Evolutionary conservation across 2,888 invertebrate species (phyloP), one percentile per base, ranked within the genome.

Genomic region (Plusia festucae): DNA sequence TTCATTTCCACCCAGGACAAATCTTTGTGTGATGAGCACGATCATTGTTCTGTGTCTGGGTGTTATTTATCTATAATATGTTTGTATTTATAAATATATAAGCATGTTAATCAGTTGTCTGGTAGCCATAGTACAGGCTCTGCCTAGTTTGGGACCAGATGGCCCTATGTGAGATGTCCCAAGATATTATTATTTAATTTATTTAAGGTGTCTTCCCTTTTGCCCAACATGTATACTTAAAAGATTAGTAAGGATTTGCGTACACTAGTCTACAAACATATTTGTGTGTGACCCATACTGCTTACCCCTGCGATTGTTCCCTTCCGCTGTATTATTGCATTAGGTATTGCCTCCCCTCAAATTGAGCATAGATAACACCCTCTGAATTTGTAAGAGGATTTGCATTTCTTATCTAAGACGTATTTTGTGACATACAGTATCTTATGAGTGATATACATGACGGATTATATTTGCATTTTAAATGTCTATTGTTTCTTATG

Each of bases 321-420:
- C 88, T 88, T 89, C 88, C 88, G 84, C 70, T 49, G 69, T 76
- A 62, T 85, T 87, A 86, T 87, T 88, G 85, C 86, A 82, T 87
- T 85, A 85, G 74, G 60, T 62, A 76, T 71, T 65, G n/a, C 73
- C 79, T 71, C 81, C 87, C 81, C 84, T 86, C 84, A 88, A 88
- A 88, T 88, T 85, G 88, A 72, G 82, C 85, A 84, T 79, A 83
- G 86, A 85, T 86, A 87, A 84, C 84, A 68, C 82, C 84, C 82
- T 75, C 63, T 82, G 82, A 84, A 85, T 88, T 85, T 84, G 84
- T 84, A 80, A 82, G 83, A 76, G 83, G 86, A 84, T 87, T 88
- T 86, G 83, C 85, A 86, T 89, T 88, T 82, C 87, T 88, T 85
- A 88, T 85, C 85, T 79, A 16, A 65, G 73, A 78, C 78, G 81